Evolutionary conservation across 2,888 invertebrate species (phyloP), one percentile per base, ranked within the genome.

Genomic region (Erebia epiphron): DNA sequence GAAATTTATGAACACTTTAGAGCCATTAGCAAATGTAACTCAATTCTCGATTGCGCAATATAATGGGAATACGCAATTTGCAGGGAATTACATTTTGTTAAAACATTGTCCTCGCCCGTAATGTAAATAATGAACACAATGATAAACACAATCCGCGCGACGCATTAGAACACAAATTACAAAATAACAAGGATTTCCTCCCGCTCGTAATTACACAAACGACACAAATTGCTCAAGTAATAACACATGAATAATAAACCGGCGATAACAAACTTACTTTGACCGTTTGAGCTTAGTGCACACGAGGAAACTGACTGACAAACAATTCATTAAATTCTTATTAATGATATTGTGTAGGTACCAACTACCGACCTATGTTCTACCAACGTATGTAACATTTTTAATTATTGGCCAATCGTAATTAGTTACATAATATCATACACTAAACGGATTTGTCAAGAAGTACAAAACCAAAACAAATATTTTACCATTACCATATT

Each of bases 171-270:
- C 70, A 82, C 84, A 87, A 84, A 91, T 91, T 90, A 89, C 88
- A 81, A 85, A 87, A 88, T 86, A 87, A 90, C 85, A 78, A 86
- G 88, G 84, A 89, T 84, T 88, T 91, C 91, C 91, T 91, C 89
- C 83, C 83, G 82, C 82, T 80, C 73, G 71, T 86, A 89, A 91
- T 91, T 89, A 89, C 86, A 82, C 77, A 78, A 81, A 82, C 79
- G 80, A 87, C 86, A 84, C 83, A 86, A 88, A 90, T 90, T 86
- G 88, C 87, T 82, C 80, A 80, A 86, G 82, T 84, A 88, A 88
- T 87, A 85, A 88, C 85, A 86, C 81, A 83, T 85, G 86, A 79
- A 80, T 79, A 79, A 79, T 75, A 77, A 77, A 71, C 72, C 61
- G 70, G 67, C 66, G 67, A 70, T 66, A 72, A 69, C 73, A 70